A percentile compares a stretch with the other conserved stretches of the same genome.
These are phyloP conservation scores for Psephotus haematonotus DNA, from an alignment of 2,113 vertebrate species.

Conservation along the genomic window DNA sequence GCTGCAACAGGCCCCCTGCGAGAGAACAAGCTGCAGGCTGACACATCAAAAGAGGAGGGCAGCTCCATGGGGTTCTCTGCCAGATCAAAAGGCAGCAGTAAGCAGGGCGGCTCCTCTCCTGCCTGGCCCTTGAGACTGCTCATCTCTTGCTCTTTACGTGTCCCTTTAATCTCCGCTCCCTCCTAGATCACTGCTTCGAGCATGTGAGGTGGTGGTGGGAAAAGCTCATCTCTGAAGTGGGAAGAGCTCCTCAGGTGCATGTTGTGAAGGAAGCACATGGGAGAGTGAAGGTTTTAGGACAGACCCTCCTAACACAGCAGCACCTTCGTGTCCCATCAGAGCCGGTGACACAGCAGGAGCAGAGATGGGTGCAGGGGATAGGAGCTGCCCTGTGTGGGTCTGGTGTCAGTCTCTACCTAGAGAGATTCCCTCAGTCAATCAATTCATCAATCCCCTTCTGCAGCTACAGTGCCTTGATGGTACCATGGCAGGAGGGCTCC, in stretches of 20 bases:
- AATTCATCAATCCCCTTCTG: background rate
- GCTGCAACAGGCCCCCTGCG: background rate
- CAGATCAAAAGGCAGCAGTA: background rate
- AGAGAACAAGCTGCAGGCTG: constrained; percentile 2
- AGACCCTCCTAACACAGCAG: background rate
- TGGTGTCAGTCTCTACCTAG: background rate
- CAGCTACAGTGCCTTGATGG: background rate
- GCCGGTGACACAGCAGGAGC: background rate
- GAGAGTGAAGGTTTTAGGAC: background rate
- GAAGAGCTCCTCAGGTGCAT: background rate
- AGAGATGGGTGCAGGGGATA: fast-evolving
- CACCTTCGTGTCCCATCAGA: fast-evolving
- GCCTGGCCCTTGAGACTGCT: background rate
- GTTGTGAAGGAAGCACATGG: background rate
- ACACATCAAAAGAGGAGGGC: constrained; percentile 43
- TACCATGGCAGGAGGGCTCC: background rate
- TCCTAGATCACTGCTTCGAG: background rate
- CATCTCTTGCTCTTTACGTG: background rate
- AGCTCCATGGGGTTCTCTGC: background rate
- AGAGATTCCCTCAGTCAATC: too few relatives aligned
- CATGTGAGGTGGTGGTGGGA: background rate
- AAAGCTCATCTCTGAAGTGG: background rate
- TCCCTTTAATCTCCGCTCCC: background rate
- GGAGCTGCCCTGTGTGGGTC: background rate
- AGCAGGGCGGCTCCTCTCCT: constrained; percentile 1